These are phyloP conservation scores for Cyclophora punctaria DNA, from an alignment of 2,888 invertebrate species.

Conservation along the genomic window DNA sequence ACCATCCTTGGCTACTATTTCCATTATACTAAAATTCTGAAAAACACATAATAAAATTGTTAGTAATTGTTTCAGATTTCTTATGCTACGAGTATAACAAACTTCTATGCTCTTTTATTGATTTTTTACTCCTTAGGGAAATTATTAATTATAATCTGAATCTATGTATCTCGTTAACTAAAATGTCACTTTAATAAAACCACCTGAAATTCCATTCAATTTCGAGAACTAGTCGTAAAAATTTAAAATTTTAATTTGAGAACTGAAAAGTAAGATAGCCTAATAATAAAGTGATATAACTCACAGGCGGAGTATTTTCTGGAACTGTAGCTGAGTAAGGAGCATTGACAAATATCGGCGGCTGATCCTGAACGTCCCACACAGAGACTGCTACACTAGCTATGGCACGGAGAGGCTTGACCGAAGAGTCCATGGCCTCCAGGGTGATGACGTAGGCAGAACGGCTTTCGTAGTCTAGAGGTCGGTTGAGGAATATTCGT, in stretches of 20 bases:
- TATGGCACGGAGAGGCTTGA: constrained; percentile 77
- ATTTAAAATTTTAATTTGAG: too few species aligned
- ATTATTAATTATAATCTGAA: too few species aligned
- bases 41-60: constrained; percentile 11
- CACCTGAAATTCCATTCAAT: too few species aligned
- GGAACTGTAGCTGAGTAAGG: constrained; percentile 85
- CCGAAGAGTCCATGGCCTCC: constrained; percentile 79
- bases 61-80: too few species aligned
- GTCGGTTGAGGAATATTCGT: constrained; percentile 77
- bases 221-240: too few species aligned
- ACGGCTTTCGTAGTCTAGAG: constrained; percentile 85
- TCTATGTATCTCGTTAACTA: too few species aligned
- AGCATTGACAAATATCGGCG: constrained; percentile 85
- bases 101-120: not conserved
- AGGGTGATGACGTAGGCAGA: constrained; percentile 82
- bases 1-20: constrained; percentile 85
- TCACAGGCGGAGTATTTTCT: constrained; percentile 81
- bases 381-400: constrained; percentile 85
- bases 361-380: constrained; percentile 87
- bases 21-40: constrained; percentile 78
- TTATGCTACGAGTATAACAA: too few species aligned
- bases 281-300: too few species aligned
- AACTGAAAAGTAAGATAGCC: too few species aligned
- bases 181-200: too few species aligned
- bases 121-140: not conserved